These are phyloP conservation scores for Dendrolimus pini DNA, from an alignment of 2,888 invertebrate genomes.

Conservation along the genomic window DNA sequence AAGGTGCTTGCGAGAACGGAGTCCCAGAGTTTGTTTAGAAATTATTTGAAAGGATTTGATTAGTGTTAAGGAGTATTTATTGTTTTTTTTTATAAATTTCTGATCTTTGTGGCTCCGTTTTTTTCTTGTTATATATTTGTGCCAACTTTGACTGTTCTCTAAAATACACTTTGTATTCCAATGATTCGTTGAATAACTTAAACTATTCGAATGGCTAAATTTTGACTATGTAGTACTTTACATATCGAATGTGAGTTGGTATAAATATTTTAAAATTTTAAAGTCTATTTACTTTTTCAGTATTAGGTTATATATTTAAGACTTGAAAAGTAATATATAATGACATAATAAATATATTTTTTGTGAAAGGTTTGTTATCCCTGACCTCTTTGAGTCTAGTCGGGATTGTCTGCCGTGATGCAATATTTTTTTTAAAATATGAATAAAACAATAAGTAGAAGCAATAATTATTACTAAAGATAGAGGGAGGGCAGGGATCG, in stretches of 20 bases:
- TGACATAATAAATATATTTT: slow-evolving; percentile 11
- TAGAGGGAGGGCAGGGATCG: too few relatives aligned
- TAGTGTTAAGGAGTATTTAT: slow-evolving; percentile 59
- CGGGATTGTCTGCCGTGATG: too few relatives aligned
- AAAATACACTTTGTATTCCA: neutral
- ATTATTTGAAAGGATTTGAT: slow-evolving; percentile 61
- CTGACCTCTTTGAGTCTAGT: neutral
- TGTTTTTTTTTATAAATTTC: slow-evolving; percentile 20
- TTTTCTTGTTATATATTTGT: slow-evolving; percentile 49
- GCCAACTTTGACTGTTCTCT: slow-evolving; percentile 45
- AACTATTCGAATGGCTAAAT: too few relatives aligned
- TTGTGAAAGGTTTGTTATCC: neutral
- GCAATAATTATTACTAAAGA: too few relatives aligned
- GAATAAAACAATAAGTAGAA: too few relatives aligned
- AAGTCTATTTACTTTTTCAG: slow-evolving; percentile 58
- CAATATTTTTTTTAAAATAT: too few relatives aligned
- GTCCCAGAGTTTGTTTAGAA: slow-evolving; percentile 42
- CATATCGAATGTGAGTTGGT: slow-evolving; percentile 60
- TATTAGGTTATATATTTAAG: slow-evolving; percentile 65
- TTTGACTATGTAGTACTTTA: slow-evolving; percentile 8
- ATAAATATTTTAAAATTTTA: slow-evolving; percentile 33
- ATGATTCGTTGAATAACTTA: neutral
- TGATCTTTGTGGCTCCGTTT: slow-evolving; percentile 46
- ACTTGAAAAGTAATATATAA: slow-evolving; percentile 56
- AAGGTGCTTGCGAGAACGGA: slow-evolving; percentile 60